These are phyloP conservation scores for Blastobasis adustella DNA, from an alignment of 2,888 invertebrate genomes.

Conservation along the genomic window DNA sequence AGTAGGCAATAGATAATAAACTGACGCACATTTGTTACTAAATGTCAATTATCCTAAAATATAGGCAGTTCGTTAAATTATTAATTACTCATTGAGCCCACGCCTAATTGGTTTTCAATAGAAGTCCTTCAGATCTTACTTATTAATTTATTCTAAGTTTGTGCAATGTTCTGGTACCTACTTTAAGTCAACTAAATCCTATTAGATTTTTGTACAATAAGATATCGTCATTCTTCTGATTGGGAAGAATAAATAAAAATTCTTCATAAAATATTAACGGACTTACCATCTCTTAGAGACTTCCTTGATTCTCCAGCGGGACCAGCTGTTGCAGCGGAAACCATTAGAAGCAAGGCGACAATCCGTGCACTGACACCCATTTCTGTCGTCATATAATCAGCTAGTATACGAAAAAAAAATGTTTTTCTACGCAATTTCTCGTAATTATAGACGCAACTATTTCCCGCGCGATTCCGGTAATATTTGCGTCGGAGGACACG, in stretches of 20 bases:
- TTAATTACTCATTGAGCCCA: too few relatives aligned
- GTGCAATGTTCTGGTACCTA: too few relatives aligned
- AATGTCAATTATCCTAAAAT: too few relatives aligned
- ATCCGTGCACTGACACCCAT: constrained; percentile 69
- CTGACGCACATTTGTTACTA: too few relatives aligned
- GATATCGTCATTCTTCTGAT: too few relatives aligned
- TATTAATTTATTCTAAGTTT: too few relatives aligned
- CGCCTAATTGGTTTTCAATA: too few relatives aligned
- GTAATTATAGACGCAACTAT: constrained; percentile 53
- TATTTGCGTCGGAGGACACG: constrained; percentile 57
- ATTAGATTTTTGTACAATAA: too few relatives aligned
- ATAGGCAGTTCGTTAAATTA: too few relatives aligned
- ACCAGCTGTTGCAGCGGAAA: constrained; percentile 51
- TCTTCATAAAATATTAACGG: constrained; percentile 5
- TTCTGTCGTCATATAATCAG: constrained; percentile 16
- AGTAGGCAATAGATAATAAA: too few relatives aligned
- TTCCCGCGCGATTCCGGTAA: constrained; percentile 62
- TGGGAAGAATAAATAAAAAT: not conserved
- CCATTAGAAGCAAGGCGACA: constrained; percentile 47
- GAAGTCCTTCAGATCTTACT: too few relatives aligned
- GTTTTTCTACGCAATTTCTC: constrained; percentile 27
- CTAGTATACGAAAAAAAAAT: not conserved
- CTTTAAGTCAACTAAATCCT: too few relatives aligned
- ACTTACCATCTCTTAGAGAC: constrained; percentile 48
- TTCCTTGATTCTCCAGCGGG: constrained; percentile 46